phyloP scores from a whole-genome alignment of 1,140 invertebrate species.

The Cepaea nemoralis region DNA sequence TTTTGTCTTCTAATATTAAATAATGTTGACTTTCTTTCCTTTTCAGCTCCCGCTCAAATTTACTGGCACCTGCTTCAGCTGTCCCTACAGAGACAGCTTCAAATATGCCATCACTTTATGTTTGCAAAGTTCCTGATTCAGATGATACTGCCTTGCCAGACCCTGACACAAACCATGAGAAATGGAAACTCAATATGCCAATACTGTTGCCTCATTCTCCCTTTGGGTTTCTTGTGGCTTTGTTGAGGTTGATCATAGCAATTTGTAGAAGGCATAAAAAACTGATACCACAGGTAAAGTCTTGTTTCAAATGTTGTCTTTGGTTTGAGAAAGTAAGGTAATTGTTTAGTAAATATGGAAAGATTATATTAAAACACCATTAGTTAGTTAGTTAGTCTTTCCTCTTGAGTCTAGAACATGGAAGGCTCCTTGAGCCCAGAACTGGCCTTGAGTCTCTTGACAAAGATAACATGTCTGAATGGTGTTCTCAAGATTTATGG shows the following conservation, averaged over 20 bases:
- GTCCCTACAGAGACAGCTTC: background rate
- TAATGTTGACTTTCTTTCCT: background rate
- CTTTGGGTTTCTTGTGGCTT: slow-evolving; percentile 19
- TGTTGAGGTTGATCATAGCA: background rate
- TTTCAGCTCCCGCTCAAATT: slow-evolving; percentile 33
- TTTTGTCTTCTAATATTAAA: no score
- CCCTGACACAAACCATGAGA: background rate
- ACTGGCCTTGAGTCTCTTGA: no score
- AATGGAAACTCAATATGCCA: slow-evolving; percentile 8
- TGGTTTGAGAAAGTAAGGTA: no score
- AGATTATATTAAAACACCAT: no score
- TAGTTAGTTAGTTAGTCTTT: no score
- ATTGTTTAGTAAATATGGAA: no score
- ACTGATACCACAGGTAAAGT: slow-evolving; percentile 4
- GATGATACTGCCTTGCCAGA: background rate
- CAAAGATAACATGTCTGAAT: no score
- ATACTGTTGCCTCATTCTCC: slow-evolving; percentile 28
- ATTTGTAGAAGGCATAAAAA: slow-evolving; percentile 29
- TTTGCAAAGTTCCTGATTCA: background rate
- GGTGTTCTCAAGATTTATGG: no score
- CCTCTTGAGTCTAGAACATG: no score
- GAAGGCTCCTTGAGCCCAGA: no score
- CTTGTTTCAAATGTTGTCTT: background rate
- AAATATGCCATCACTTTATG: slow-evolving; percentile 8
- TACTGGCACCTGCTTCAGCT: background rate